These are phyloP conservation scores for Patagioenas fasciata DNA, from an alignment of 2,113 vertebrate genomes.

Conservation along the genomic window DNA sequence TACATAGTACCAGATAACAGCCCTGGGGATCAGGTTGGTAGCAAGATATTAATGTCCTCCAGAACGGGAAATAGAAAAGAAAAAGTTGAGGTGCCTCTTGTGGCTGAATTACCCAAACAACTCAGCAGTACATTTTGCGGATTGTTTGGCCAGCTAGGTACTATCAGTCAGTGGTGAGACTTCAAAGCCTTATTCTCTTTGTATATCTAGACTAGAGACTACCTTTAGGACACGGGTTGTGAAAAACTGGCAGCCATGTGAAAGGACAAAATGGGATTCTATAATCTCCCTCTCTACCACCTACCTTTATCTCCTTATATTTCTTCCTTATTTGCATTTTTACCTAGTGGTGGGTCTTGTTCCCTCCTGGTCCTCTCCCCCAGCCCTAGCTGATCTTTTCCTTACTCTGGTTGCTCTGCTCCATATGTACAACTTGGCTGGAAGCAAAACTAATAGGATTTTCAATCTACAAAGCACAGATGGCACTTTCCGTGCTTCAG, in stretches of 20 bases:
- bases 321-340: conserved; percentile 6
- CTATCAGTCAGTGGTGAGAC: neutral
- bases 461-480: conserved; percentile 65
- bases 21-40: neutral
- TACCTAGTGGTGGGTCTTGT: neutral
- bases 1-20: neutral
- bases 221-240: neutral
- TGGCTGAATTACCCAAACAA: neutral
- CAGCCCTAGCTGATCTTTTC: neutral
- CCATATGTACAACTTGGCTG: neutral
- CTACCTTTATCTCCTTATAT: neutral
- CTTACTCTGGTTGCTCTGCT: conserved; percentile 3
- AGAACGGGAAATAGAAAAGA: neutral
- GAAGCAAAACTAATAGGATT: conserved; percentile 60
- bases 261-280: neutral
- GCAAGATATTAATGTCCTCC: neutral
- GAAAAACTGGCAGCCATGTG: neutral
- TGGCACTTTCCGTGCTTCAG: conserved; percentile 26
- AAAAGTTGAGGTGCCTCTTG: neutral
- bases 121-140: neutral
- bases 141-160: neutral
- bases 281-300: neutral
- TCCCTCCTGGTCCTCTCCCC: neutral
- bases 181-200: neutral
- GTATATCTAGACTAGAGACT: neutral